phyloP scores from a whole-genome alignment of 1,140 invertebrate species.

The Battus philenor region DNA sequence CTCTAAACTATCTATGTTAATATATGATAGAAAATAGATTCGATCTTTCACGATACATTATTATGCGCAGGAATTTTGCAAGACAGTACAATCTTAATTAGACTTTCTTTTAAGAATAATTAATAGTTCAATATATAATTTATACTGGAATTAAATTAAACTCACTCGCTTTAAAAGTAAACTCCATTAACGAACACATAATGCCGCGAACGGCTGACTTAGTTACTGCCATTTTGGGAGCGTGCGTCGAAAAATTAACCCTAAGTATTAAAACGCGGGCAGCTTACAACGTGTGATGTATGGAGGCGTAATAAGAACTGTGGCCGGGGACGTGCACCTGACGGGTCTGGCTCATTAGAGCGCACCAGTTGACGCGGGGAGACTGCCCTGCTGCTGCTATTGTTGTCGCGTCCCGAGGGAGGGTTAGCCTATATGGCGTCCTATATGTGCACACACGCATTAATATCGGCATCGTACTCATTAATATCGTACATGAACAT shows the following conservation, averaged over 20 bases:
- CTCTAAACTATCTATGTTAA: not conserved
- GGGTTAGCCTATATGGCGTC: conserved; percentile 48
- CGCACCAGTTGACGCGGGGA: conserved; percentile 58
- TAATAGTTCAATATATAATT: conserved; percentile 1
- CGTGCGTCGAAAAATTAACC: conserved; percentile 13
- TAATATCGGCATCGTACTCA: conserved; percentile 20
- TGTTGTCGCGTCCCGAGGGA: conserved; percentile 61
- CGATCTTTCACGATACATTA: not conserved
- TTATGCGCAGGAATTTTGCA: too few relatives aligned
- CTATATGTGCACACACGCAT: conserved; percentile 56
- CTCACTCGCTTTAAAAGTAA: conserved; percentile 74
- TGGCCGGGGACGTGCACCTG: conserved; percentile 35
- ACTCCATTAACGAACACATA: conserved; percentile 70
- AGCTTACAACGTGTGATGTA: conserved; percentile 15
- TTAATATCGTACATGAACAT: too few relatives aligned
- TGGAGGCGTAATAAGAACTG: conserved; percentile 19
- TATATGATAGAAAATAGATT: not conserved
- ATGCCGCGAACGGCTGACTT: conserved; percentile 63
- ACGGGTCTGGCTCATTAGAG: conserved; percentile 57
- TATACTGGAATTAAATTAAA: conserved; percentile 22
- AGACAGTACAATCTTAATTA: not conserved
- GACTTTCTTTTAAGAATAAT: conserved; percentile 1
- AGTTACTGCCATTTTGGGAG: conserved; percentile 50
- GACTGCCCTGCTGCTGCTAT: conserved; percentile 50
- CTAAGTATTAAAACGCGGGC: conserved; percentile 16